A percentile compares a stretch with the other conserved stretches of the same genome.
phyloP scores from a whole-genome alignment of 2,888 invertebrate genomes.

The Choreutis nemorana region DNA sequence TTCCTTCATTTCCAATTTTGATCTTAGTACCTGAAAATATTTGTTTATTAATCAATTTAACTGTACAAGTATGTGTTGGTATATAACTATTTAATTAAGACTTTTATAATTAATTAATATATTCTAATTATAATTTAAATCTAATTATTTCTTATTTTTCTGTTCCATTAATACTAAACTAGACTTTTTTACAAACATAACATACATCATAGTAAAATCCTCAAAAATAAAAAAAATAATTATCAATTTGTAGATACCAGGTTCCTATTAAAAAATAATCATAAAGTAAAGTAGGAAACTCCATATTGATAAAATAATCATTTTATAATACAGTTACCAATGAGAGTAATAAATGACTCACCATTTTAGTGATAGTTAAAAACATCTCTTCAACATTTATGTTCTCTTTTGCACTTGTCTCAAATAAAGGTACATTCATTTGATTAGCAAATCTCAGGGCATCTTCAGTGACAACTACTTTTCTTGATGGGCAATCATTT shows the following conservation, averaged over 20 bases:
- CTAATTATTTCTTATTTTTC: neutral
- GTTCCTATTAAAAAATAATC: neutral
- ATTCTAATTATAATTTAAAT: conserved; percentile 1
- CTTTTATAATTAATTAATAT: too few species aligned
- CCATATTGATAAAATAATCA: too few species aligned
- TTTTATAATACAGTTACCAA: too few species aligned
- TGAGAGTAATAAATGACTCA: too few species aligned
- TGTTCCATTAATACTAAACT: conserved; percentile 1
- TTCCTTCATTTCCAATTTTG: conserved; percentile 83
- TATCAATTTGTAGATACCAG: neutral
- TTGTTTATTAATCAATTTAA: too few species aligned
- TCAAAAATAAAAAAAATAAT: neutral
- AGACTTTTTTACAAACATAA: conserved; percentile 1
- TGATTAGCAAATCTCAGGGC: conserved; percentile 96
- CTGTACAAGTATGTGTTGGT: too few species aligned
- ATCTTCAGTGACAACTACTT: conserved; percentile 97
- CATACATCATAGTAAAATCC: too few species aligned
- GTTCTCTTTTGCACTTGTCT: conserved; percentile 99
- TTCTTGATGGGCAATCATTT: conserved; percentile 92
- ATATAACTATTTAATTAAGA: too few species aligned
- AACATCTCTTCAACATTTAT: conserved; percentile 98
- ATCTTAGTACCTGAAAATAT: conserved; percentile 81
- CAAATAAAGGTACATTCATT: conserved; percentile 96
- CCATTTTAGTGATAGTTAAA: conserved; percentile 73
- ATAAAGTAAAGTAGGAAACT: too few species aligned